These are phyloP conservation scores for Hemithea aestivaria DNA, from an alignment of 2,888 invertebrate genomes.

Conservation along the genomic window DNA sequence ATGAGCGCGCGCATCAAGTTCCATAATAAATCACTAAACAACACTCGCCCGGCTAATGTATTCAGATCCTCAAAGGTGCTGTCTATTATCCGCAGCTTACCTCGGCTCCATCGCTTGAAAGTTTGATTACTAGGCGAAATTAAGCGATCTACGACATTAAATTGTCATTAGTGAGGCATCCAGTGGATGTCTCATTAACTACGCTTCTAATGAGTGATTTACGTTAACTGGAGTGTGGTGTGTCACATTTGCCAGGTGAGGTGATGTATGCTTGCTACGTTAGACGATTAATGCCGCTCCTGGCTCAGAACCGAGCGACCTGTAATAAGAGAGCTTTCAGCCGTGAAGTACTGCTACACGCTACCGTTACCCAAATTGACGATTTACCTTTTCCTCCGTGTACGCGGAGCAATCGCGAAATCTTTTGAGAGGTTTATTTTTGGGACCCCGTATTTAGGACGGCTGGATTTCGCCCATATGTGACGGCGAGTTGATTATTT, in stretches of 20 bases:
- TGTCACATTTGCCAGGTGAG: conserved; percentile 46
- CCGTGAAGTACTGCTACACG: conserved; percentile 47
- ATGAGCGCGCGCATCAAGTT: conserved; percentile 11
- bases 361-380: conserved; percentile 47
- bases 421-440: conserved; percentile 16
- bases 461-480: conserved; percentile 1
- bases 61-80: conserved; percentile 54
- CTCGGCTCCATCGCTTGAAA: conserved; percentile 50
- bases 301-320: conserved; percentile 42
- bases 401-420: conserved; percentile 21
- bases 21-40: conserved; percentile 54
- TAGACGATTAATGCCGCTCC: conserved; percentile 44
- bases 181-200: conserved; percentile 57
- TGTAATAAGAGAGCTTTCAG: conserved; percentile 54
- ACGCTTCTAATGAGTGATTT: conserved; percentile 63
- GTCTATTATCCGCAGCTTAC: conserved; percentile 58
- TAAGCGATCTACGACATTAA: conserved; percentile 63
- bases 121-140: conserved; percentile 66
- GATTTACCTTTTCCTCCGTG: conserved; percentile 39
- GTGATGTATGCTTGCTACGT: conserved; percentile 45
- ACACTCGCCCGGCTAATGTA: conserved; percentile 52
- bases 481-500: too few relatives aligned
- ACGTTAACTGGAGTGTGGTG: conserved; percentile 59
- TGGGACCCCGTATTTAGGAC: conserved; percentile 6
- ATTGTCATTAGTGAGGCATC: conserved; percentile 66